Percentiles rank a stretch among this genome's conserved stretches.
These are phyloP conservation scores for Chironomus tepperi DNA, from an alignment of 1,140 invertebrate species.

Conservation along the genomic window DNA sequence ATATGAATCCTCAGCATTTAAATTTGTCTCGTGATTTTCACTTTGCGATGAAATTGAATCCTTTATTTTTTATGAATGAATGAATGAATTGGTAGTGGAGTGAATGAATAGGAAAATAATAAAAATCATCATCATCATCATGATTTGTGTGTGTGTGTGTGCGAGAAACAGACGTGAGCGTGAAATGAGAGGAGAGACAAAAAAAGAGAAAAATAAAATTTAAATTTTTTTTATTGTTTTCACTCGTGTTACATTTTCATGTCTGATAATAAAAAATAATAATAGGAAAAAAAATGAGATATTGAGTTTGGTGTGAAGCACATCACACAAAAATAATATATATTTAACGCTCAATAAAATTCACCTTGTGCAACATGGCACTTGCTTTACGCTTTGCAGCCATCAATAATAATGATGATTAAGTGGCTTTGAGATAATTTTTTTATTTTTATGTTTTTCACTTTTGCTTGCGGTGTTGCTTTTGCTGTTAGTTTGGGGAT, in stretches of 20 bases:
- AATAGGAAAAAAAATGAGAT: neutral
- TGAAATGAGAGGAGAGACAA: conserved; percentile 25
- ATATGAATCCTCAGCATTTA: conserved; percentile 34
- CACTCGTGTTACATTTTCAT: neutral
- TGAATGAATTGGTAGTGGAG: conserved; percentile 29
- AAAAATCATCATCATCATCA: conserved; percentile 25
- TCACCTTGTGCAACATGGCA: conserved; percentile 40
- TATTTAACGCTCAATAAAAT: conserved; percentile 11
- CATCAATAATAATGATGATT: conserved; percentile 29
- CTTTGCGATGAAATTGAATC: conserved; percentile 10
- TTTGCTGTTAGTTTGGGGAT: no score
- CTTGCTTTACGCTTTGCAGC: conserved; percentile 41
- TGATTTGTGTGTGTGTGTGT: conserved; percentile 25
- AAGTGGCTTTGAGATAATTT: neutral
- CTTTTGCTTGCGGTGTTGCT: neutral
- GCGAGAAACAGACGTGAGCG: conserved; percentile 37
- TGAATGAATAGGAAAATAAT: conserved; percentile 29
- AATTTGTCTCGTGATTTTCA: conserved; percentile 28
- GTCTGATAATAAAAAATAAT: neutral
- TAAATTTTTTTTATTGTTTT: conserved; percentile 12
- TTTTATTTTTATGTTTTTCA: neutral
- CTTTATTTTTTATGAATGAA: neutral
- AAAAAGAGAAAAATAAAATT: neutral
- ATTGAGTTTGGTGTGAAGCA: neutral
- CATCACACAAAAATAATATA: neutral